phyloP scores from a whole-genome alignment of 2,888 invertebrate genomes.

The Anthophora plumipes region DNA sequence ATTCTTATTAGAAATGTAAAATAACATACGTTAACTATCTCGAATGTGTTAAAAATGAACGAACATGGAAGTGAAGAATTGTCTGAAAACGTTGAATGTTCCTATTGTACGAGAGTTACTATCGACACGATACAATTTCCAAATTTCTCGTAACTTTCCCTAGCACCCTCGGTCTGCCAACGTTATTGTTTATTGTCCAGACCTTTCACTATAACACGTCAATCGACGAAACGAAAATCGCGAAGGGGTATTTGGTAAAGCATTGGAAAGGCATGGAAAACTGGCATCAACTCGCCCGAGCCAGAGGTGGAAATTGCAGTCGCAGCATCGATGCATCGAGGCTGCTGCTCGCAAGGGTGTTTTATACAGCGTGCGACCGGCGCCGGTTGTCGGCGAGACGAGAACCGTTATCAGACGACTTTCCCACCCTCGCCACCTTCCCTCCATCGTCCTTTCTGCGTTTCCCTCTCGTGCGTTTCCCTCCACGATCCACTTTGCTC shows the following conservation, averaged over 20 bases:
- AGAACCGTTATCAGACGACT: constrained; percentile 73
- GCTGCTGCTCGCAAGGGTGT: constrained; percentile 49
- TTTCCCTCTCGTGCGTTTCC: constrained; percentile 16
- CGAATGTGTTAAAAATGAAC: too few relatives aligned
- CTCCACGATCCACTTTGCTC: constrained; percentile 33
- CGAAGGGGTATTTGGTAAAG: constrained; percentile 36
- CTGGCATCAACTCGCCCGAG: constrained; percentile 34
- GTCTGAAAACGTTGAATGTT: too few relatives aligned
- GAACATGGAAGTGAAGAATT: too few relatives aligned
- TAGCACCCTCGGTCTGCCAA: not conserved
- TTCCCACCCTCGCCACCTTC: constrained; percentile 13
- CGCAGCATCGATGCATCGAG: constrained; percentile 60
- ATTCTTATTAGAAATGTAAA: too few relatives aligned
- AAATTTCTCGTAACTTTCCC: not conserved
- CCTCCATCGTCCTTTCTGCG: not conserved
- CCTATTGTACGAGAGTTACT: too few relatives aligned
- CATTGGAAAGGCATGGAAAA: constrained; percentile 35
- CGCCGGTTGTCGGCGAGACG: constrained; percentile 75
- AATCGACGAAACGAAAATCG: constrained; percentile 36
- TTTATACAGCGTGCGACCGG: constrained; percentile 67
- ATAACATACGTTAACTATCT: too few relatives aligned
- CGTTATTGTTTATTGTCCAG: constrained; percentile 36
- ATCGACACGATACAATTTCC: not conserved
- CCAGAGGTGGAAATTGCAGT: constrained; percentile 62
- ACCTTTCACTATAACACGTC: constrained; percentile 9